Evolutionary conservation across 2,797 vertebrate species (phyloP).

Genomic region (Chaetodon trifasciatus): DNA sequence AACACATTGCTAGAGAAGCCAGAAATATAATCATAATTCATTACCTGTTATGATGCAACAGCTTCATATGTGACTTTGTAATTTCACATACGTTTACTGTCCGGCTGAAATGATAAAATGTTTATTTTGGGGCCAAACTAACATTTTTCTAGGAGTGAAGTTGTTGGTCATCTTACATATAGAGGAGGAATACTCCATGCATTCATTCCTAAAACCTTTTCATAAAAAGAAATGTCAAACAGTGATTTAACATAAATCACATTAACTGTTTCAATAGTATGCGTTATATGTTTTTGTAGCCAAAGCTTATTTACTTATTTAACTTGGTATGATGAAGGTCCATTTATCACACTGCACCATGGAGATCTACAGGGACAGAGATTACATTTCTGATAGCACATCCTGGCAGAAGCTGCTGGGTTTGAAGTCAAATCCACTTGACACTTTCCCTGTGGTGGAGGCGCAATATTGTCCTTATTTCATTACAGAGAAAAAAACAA

Average conservation of each 20-base stretch:
- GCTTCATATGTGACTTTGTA: background rate
- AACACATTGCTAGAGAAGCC: no score
- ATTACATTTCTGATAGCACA: slow-evolving; percentile 10
- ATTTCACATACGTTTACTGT: background rate
- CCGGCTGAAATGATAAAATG: background rate
- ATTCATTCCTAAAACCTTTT: no score
- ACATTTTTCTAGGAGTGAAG: no score
- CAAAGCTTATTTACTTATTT: slow-evolving; percentile 8
- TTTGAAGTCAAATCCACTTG: background rate
- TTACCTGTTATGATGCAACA: background rate
- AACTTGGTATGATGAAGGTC: background rate
- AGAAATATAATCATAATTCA: background rate
- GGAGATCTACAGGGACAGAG: background rate
- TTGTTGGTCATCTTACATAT: no score
- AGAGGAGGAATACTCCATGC: no score
- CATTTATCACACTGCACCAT: slow-evolving; percentile 14
- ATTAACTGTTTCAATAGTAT: background rate
- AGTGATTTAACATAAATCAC: background rate
- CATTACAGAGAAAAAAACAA: background rate
- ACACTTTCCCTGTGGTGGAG: background rate
- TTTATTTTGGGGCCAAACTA: background rate
- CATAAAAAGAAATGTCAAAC: no score
- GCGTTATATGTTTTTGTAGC: slow-evolving; percentile 6
- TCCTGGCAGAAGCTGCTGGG: background rate
- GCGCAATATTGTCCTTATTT: slow-evolving; percentile 12